Evolutionary conservation across 2,888 invertebrate species (phyloP).

Genomic region (Agrotis segetum): DNA sequence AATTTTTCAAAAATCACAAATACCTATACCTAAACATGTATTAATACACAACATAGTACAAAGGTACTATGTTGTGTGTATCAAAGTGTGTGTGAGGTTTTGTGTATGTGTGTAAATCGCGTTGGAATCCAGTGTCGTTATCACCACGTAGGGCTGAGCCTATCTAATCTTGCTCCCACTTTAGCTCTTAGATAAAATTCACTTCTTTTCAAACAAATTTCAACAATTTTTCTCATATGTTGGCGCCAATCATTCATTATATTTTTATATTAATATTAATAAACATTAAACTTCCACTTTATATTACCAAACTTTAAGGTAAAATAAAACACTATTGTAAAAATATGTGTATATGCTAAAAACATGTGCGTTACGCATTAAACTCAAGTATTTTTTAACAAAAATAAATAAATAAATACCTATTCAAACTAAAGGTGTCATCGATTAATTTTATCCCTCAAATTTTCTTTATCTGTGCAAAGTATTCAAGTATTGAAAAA

Average conservation of each 20-base stretch:
- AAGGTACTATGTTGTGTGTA: conserved; percentile 19
- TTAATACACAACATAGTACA: too few relatives aligned
- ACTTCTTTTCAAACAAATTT: conserved; percentile 74
- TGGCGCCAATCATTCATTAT: conserved; percentile 44
- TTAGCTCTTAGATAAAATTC: conserved; percentile 79
- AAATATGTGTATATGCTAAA: not conserved
- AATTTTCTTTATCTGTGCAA: not conserved
- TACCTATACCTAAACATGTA: conserved; percentile 35
- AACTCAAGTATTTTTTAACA: not conserved
- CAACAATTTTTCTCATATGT: conserved; percentile 63
- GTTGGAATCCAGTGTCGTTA: conserved; percentile 82
- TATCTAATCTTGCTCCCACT: conserved; percentile 87
- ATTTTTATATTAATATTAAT: conserved; percentile 17
- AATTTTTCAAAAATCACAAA: conserved; percentile 10
- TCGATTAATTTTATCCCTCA: not conserved
- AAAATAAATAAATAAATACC: not conserved
- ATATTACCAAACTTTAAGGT: not conserved
- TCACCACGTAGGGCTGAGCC: conserved; percentile 83
- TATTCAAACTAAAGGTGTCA: not conserved
- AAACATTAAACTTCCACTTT: conserved; percentile 13
- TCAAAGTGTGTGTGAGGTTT: conserved; percentile 54
- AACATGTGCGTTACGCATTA: not conserved
- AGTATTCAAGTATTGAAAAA: not conserved
- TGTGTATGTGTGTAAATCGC: conserved; percentile 74
- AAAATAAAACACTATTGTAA: not conserved